Evolutionary conservation across 2,797 vertebrate genomes (phyloP).

Genomic region (Hippopotamyrus pictus): DNA sequence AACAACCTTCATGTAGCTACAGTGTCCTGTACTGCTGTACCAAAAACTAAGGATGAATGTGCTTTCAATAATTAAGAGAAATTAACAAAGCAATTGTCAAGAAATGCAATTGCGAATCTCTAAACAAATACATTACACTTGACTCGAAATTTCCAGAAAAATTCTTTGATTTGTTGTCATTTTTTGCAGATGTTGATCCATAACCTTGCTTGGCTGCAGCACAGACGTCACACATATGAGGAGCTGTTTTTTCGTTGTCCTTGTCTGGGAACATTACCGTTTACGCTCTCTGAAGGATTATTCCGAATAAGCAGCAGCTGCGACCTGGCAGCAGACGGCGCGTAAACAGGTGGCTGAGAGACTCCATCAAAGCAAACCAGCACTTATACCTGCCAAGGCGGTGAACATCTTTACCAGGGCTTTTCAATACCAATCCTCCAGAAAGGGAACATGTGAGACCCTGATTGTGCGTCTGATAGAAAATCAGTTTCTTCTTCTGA

Average conservation of each 20-base stretch:
- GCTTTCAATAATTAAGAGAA: background rate
- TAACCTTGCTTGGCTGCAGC: background rate
- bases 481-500: background rate
- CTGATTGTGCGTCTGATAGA: background rate
- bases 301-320: slow-evolving; percentile 15
- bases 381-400: background rate
- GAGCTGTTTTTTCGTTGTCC: background rate
- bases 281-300: slow-evolving; percentile 15
- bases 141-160: background rate
- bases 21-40: background rate
- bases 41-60: background rate
- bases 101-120: background rate
- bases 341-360: background rate
- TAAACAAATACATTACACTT: background rate
- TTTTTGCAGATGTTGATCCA: background rate
- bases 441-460: background rate
- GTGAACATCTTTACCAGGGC: background rate
- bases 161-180: background rate
- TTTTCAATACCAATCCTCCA: background rate
- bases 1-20: background rate
- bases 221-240: background rate
- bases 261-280: slow-evolving; percentile 15
- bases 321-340: background rate
- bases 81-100: background rate
- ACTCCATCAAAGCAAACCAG: background rate